phyloP scores from a whole-genome alignment of 2,113 vertebrate genomes.

The Crotalus helleri region DNA sequence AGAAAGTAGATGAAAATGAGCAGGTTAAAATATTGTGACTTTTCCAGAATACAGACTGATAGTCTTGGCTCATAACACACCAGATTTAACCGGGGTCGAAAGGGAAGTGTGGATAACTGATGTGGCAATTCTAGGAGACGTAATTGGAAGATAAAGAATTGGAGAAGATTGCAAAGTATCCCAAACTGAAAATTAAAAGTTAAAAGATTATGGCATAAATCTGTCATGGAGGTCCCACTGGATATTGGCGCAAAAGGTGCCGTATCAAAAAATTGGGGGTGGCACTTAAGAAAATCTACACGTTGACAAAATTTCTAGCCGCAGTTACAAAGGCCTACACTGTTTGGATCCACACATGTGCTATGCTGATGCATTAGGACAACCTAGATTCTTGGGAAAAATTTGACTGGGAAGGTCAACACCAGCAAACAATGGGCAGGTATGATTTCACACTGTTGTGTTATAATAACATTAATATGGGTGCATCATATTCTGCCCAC shows the following conservation, averaged over 20 bases:
- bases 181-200: neutral
- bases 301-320: neutral
- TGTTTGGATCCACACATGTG: neutral
- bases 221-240: neutral
- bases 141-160: neutral
- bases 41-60: neutral
- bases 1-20: neutral
- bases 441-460: neutral
- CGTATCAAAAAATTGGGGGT: neutral
- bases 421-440: neutral
- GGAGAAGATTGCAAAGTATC: neutral
- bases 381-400: neutral
- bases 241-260: neutral
- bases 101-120: neutral
- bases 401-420: neutral
- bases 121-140: neutral
- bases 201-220: neutral
- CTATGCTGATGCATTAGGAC: neutral
- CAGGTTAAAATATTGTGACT: neutral
- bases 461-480: neutral
- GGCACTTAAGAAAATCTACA: too few species aligned
- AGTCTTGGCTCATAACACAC: neutral
- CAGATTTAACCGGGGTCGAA: neutral
- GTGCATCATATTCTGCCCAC: constrained; percentile 19
- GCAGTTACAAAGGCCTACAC: neutral